Evolutionary conservation across 2,888 invertebrate genomes (phyloP).

Genomic region (Spatulosminthurus flaviceps): DNA sequence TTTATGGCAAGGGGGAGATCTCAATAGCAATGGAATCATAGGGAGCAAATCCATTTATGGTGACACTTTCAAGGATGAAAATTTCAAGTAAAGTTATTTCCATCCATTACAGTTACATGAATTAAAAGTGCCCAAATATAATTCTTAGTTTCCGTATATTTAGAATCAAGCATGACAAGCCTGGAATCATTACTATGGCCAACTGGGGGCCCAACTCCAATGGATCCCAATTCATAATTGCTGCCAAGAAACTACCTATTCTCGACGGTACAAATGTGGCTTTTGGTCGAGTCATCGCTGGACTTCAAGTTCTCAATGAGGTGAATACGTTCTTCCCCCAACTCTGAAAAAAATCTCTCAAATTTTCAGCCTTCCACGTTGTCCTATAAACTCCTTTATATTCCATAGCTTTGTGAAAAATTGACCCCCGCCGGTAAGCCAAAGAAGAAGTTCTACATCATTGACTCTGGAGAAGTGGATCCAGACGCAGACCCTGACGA

Average conservation of each 20-base stretch:
- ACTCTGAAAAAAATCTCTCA: too few relatives aligned
- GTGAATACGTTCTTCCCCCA: slow-evolving; percentile 49
- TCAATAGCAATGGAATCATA: slow-evolving; percentile 52
- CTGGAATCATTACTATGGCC: slow-evolving; percentile 60
- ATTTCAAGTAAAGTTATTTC: slow-evolving; percentile 52
- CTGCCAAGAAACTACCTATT: slow-evolving; percentile 55
- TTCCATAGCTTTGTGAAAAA: slow-evolving; percentile 51
- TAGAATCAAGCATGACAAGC: slow-evolving; percentile 54
- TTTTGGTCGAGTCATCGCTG: slow-evolving; percentile 58
- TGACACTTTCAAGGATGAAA: slow-evolving; percentile 59
- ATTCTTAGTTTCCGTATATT: neutral
- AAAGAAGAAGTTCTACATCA: slow-evolving; percentile 55
- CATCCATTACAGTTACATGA: neutral
- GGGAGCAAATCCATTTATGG: slow-evolving; percentile 58
- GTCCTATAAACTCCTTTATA: neutral
- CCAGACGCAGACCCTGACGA: slow-evolving; percentile 26
- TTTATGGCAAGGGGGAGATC: slow-evolving; percentile 61
- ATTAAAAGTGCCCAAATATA: too few relatives aligned
- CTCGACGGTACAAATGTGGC: slow-evolving; percentile 61
- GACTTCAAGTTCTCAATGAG: slow-evolving; percentile 57
- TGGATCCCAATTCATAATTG: slow-evolving; percentile 61
- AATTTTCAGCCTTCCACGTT: neutral
- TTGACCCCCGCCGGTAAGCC: slow-evolving; percentile 53
- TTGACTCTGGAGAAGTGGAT: slow-evolving; percentile 54
- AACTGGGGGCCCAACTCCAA: slow-evolving; percentile 59